A percentile compares a stretch with the other conserved stretches of the same genome.
phyloP scores from a whole-genome alignment of 2,888 invertebrate species.

The Orgyia antiqua region DNA sequence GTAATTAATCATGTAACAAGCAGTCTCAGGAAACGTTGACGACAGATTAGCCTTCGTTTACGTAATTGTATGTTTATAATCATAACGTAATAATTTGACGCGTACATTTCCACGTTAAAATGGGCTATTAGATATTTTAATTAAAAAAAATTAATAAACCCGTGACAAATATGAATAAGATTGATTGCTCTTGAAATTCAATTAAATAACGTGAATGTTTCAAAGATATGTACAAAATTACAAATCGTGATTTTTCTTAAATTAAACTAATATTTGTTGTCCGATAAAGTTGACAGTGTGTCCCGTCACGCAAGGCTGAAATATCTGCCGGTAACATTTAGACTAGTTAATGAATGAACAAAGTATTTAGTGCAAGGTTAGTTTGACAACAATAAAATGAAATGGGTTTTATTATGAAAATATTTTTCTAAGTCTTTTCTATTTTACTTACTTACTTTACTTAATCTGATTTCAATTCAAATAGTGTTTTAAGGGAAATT shows the following conservation, averaged over 20 bases:
- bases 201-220: constrained; percentile 7
- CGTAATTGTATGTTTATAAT: constrained; percentile 18
- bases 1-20: constrained; percentile 17
- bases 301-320: constrained; percentile 24
- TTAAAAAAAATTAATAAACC: constrained; percentile 1
- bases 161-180: constrained; percentile 5
- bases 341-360: constrained; percentile 29
- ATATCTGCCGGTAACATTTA: constrained; percentile 40
- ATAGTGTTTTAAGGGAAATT: too few species aligned
- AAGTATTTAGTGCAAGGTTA: constrained; percentile 40
- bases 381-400: too few species aligned
- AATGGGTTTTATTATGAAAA: too few species aligned
- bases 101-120: constrained; percentile 10
- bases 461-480: too few species aligned
- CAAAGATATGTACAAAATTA: too few species aligned
- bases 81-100: constrained; percentile 10
- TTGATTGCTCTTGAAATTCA: constrained; percentile 1
- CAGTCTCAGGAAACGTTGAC: constrained; percentile 15
- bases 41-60: constrained; percentile 16
- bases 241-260: constrained; percentile 10
- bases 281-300: constrained; percentile 17
- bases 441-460: too few species aligned
- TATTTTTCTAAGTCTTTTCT: too few species aligned
- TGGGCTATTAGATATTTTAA: constrained; percentile 3
- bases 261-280: constrained; percentile 8